Evolutionary conservation across 2,888 invertebrate genomes (phyloP).

Genomic region (Pocota personata): DNA sequence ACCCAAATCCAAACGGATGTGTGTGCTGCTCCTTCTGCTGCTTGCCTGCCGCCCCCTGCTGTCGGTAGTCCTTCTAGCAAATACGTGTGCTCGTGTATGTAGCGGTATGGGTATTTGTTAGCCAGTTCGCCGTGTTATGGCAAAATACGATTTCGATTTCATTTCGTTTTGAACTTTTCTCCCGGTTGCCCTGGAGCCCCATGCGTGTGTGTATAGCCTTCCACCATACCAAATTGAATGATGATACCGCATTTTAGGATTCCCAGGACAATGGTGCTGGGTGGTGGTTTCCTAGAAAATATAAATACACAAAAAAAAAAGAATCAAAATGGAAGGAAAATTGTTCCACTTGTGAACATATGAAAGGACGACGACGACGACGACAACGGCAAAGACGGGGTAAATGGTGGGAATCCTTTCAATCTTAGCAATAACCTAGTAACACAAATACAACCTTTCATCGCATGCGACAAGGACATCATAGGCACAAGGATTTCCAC

Average conservation of each 20-base stretch:
- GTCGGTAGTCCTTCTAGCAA: slow-evolving; percentile 1
- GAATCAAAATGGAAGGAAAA: slow-evolving; percentile 3
- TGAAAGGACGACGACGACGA: slow-evolving; percentile 2
- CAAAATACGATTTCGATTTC: slow-evolving; percentile 67
- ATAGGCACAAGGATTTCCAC: slow-evolving; percentile 41
- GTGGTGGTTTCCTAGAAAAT: slow-evolving; percentile 27
- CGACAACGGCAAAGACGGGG: background rate
- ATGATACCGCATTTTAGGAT: slow-evolving; percentile 59
- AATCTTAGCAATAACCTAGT: slow-evolving; percentile 67
- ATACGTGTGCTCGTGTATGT: slow-evolving; percentile 19
- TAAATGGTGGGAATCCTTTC: slow-evolving; percentile 56
- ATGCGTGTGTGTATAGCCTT: slow-evolving; percentile 9
- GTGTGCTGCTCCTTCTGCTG: background rate
- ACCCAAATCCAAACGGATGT: slow-evolving; percentile 40
- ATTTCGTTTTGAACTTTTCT: slow-evolving; percentile 35
- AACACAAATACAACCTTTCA: slow-evolving; percentile 60
- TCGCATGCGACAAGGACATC: slow-evolving; percentile 65
- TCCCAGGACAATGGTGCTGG: slow-evolving; percentile 20
- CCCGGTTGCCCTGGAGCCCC: slow-evolving; percentile 47
- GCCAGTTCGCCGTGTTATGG: slow-evolving; percentile 36
- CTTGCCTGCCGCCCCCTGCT: background rate
- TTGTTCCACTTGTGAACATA: slow-evolving; percentile 15
- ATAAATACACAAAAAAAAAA: background rate
- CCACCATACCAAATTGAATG: slow-evolving; percentile 46
- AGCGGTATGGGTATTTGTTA: background rate